Evolutionary conservation across 1,140 invertebrate genomes (phyloP).

Genomic region (Linepithema humile): DNA sequence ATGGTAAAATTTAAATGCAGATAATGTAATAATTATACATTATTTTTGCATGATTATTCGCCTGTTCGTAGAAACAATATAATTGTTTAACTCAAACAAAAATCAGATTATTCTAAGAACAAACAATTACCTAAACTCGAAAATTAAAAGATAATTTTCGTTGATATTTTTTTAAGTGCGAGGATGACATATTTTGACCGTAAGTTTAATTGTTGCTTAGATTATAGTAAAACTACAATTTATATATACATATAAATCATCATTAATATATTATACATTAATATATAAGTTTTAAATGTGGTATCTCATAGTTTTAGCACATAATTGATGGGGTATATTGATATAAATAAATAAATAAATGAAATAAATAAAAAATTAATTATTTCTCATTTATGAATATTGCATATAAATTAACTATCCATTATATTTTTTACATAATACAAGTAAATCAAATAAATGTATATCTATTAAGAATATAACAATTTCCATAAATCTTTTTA

Average conservation of each 20-base stretch:
- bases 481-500: neutral
- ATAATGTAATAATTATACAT: neutral
- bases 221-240: neutral
- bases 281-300: constrained; percentile 1
- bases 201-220: constrained; percentile 4
- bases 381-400: neutral
- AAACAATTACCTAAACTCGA: neutral
- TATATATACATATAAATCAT: neutral
- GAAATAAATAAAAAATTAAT: too few relatives aligned
- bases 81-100: neutral
- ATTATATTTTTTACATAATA: neutral
- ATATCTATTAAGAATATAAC: neutral
- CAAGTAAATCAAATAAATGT: neutral
- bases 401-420: neutral
- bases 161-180: neutral
- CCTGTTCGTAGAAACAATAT: neutral
- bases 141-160: neutral
- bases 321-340: constrained; percentile 11
- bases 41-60: neutral
- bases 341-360: neutral
- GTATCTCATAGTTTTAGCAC: constrained; percentile 1
- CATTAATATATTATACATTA: too few relatives aligned
- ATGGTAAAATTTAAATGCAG: neutral
- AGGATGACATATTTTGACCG: neutral
- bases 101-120: neutral